These are phyloP conservation scores for Scaptodrosophila lebanonensis DNA, from an alignment of 1,140 invertebrate species.

Conservation along the genomic window DNA sequence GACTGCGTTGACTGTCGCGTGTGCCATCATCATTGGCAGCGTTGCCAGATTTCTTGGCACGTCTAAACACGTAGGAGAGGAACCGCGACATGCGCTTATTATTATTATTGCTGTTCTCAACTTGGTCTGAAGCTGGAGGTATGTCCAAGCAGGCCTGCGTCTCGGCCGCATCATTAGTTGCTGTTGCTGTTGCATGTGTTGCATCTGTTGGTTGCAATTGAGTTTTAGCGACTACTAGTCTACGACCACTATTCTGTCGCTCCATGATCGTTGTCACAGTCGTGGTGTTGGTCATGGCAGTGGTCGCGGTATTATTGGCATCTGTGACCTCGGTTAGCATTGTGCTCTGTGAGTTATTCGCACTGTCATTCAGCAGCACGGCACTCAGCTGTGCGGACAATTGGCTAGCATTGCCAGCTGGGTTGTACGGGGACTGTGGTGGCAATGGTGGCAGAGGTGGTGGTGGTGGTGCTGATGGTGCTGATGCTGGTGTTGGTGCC, in stretches of 20 bases:
- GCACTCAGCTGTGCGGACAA: constrained; percentile 40
- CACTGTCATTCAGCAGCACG: constrained; percentile 29
- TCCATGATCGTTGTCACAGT: constrained; percentile 12
- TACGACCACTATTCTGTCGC: constrained; percentile 8
- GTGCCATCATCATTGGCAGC: constrained; percentile 21
- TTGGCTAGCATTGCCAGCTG: constrained; percentile 29
- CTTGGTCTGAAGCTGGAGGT: background rate
- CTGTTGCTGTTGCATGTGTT: constrained; percentile 3
- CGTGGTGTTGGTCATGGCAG: constrained; percentile 16
- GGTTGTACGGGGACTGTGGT: background rate
- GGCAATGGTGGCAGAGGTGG: no score
- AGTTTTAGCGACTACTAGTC: constrained; percentile 29
- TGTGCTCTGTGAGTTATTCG: constrained; percentile 44
- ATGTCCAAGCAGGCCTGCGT: constrained; percentile 13
- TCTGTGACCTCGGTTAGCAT: constrained; percentile 41
- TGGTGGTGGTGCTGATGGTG: background rate
- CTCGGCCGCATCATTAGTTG: constrained; percentile 1
- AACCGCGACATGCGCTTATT: constrained; percentile 31
- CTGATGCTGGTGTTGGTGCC: constrained; percentile 5
- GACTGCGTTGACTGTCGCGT: constrained; percentile 65
- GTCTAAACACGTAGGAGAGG: constrained; percentile 44
- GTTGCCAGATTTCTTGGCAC: constrained; percentile 15
- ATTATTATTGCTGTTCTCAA: background rate
- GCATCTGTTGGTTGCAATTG: constrained; percentile 33
- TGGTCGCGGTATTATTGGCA: constrained; percentile 15